Percentiles rank a stretch among this genome's conserved stretches.
Conservation (phyloP, 2,113 vertebrate species). For the Lycocorax pyrrhopterus region DNA sequence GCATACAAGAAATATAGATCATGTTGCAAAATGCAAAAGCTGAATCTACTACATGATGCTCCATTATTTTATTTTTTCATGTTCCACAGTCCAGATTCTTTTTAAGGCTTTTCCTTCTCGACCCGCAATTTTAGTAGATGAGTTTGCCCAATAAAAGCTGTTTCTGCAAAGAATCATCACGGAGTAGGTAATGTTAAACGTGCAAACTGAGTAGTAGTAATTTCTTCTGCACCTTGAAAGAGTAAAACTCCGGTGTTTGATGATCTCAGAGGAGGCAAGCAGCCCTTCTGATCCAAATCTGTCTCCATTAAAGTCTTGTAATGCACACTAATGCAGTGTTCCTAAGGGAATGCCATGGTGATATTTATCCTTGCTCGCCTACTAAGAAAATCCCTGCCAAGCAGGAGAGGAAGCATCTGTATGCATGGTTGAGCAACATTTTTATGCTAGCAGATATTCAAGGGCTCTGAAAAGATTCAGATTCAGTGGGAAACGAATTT, state of each 20-base stretch:
- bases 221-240: not conserved
- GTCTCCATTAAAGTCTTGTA: not conserved
- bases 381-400: slow-evolving; percentile 41
- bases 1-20: not conserved
- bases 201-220: not conserved
- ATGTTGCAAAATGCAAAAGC: not conserved
- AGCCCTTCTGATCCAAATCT: not conserved
- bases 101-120: not conserved
- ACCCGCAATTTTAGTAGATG: not conserved
- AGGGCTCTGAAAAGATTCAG: not conserved
- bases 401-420: slow-evolving; percentile 30
- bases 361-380: slow-evolving; percentile 24
- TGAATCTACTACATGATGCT: not conserved
- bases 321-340: not conserved
- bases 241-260: not conserved
- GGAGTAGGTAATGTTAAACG: not conserved
- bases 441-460: slow-evolving; percentile 18
- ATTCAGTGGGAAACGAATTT: not conserved
- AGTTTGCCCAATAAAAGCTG: not conserved
- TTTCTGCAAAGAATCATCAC: not conserved
- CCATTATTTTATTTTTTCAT: not conserved
- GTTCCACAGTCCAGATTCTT: not conserved
- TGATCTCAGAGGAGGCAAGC: not conserved
- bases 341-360: slow-evolving; percentile 35
- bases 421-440: not conserved